A percentile compares a stretch with the other conserved stretches of the same genome.
phyloP scores from a whole-genome alignment of 1,140 invertebrate genomes.

The Oedothorax gibbosus region DNA sequence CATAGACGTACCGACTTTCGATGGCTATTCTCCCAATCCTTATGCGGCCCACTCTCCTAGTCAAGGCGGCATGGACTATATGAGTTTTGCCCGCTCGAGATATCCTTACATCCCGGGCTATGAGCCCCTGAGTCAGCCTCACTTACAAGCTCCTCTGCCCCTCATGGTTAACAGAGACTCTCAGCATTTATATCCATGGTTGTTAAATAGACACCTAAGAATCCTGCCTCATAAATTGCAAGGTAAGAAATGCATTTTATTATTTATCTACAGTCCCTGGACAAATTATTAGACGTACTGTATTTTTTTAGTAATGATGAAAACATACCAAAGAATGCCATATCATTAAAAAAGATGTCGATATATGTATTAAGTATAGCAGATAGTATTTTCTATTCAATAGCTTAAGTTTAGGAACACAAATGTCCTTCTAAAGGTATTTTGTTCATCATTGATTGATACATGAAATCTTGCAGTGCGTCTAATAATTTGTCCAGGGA shows the following conservation, averaged over 20 bases:
- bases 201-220: neutral
- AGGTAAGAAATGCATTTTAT: neutral
- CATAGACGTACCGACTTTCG: neutral
- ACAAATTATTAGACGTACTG: too few species aligned
- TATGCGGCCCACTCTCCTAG: neutral
- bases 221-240: slow-evolving; percentile 1
- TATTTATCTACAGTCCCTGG: too few species aligned
- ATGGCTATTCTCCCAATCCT: neutral
- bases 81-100: neutral
- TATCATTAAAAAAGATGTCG: too few species aligned
- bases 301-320: too few species aligned
- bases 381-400: too few species aligned
- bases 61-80: neutral
- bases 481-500: too few species aligned
- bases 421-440: too few species aligned
- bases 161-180: neutral
- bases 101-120: neutral
- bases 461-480: too few species aligned
- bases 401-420: too few species aligned
- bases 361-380: too few species aligned
- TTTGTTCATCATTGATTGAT: too few species aligned
- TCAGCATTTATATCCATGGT: slow-evolving; percentile 4
- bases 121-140: neutral
- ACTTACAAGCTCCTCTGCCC: neutral
- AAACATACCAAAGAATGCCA: too few species aligned